These are phyloP conservation scores for Syndactyla subalaris DNA, from an alignment of 2,797 vertebrate genomes.

Conservation along the genomic window DNA sequence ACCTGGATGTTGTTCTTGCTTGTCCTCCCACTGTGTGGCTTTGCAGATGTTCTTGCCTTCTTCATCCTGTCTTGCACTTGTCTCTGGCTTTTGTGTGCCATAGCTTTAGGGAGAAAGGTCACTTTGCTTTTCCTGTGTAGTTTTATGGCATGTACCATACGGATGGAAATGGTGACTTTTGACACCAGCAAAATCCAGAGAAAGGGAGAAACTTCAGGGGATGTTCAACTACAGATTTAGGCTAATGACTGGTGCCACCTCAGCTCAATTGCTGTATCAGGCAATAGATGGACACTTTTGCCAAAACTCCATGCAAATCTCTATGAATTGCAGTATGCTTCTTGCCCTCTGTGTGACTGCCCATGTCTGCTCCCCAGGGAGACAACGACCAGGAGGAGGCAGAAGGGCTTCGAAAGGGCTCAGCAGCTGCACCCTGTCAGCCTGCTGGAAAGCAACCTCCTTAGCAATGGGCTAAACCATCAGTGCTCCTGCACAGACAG, in stretches of 20 bases:
- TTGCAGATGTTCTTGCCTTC: background rate
- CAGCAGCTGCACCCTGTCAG: constrained; percentile 56
- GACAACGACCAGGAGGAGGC: background rate
- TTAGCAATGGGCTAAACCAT: background rate
- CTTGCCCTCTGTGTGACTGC: background rate
- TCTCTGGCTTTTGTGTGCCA: background rate
- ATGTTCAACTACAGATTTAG: background rate
- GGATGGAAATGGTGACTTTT: background rate
- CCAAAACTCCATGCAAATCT: background rate
- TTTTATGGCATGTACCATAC: background rate
- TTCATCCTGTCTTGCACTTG: background rate
- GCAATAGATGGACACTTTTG: background rate
- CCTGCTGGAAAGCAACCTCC: constrained; percentile 36
- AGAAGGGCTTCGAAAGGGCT: background rate
- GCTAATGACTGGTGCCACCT: background rate
- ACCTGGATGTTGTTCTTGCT: background rate
- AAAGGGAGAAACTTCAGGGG: background rate
- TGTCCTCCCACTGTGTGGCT: background rate
- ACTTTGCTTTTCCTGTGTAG: background rate
- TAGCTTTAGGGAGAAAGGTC: background rate
- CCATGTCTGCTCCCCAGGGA: background rate
- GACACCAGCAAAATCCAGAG: background rate
- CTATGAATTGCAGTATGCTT: background rate
- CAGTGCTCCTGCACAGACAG: constrained; percentile 6
- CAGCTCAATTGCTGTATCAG: background rate